Evolutionary conservation across 64 coral and sea anemone species (phyloP).

Genomic region (Cladopsammia gracilis): DNA sequence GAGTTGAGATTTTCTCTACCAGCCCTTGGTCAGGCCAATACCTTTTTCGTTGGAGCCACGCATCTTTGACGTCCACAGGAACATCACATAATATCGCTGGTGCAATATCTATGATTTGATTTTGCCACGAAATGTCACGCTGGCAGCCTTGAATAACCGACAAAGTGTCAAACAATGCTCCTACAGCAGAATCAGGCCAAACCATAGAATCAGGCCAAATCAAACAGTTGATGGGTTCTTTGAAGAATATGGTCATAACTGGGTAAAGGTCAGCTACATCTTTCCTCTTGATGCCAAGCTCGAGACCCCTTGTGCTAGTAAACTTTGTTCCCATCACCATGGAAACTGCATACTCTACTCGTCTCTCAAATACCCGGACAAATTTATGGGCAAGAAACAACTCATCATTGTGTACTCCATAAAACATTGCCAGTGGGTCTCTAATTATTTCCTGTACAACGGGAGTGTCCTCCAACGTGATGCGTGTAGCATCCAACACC

Average conservation of each 20-base stretch:
- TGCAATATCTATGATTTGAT: constrained; percentile 39
- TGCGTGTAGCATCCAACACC: constrained; percentile 25
- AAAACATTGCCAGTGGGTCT: constrained; percentile 25
- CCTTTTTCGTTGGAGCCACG: constrained; percentile 1
- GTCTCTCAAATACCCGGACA: constrained; percentile 38
- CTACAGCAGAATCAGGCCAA: constrained; percentile 35
- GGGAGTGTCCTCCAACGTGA: constrained; percentile 12
- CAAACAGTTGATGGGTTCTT: constrained; percentile 11
- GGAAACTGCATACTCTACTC: constrained; percentile 34
- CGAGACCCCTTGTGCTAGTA: background rate
- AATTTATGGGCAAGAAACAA: constrained; percentile 43
- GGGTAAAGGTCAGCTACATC: constrained; percentile 1
- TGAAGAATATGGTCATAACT: constrained; percentile 42
- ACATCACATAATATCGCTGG: constrained; percentile 24
- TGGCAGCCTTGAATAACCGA: constrained; percentile 4
- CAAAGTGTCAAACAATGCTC: constrained; percentile 33
- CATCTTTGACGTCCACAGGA: background rate
- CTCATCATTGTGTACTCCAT: constrained; percentile 27
- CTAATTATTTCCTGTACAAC: background rate
- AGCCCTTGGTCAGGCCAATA: background rate
- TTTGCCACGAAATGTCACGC: background rate
- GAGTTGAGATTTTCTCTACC: constrained; percentile 2
- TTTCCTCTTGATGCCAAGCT: constrained; percentile 37
- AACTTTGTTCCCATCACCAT: constrained; percentile 22
- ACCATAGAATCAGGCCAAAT: constrained; percentile 21